Evolutionary conservation across 1,140 invertebrate genomes (phyloP), one percentile per base, ranked within the genome.

Genomic region (Drepana arcuata): DNA sequence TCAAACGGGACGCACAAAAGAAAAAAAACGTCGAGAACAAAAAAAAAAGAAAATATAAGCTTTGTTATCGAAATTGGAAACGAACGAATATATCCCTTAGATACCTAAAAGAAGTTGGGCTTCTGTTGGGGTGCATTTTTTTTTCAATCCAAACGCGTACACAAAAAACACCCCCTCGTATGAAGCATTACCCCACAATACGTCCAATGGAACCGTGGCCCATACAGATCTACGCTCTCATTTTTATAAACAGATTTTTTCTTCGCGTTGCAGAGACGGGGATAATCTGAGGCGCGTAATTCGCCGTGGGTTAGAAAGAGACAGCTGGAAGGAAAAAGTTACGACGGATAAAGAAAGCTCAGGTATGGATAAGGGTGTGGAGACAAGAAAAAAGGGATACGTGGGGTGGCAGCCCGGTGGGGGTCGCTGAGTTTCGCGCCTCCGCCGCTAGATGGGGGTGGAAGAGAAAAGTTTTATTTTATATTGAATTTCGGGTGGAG

Each of bases 61-160:
- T 70, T 77, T 77, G 73, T 81, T 74, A 78, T 78, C 70, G 68
- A 72, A 78, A 81, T 78, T 77, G 72, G 70, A 74, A 73, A 72
- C 43, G 62, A 64, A 66, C 59, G 64, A 62, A 66, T 62, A 67
- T 68, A 71, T 68, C 55, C 38, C 56, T n/a, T 74, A 74, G 59
- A 58, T 80, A 80, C 61, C 61, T 71, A 75, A 70, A 61, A 68
- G 66, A 68, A 66, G 54, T 66, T 61, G 54, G 49, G 60, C 52
- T 60, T 55, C 57, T 46, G 58, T 66, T 49, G 58, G 74, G 72
- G 71, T 75, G 66, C 62, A 64, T 51, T 75, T 75, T 75, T 72
- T 78, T 78, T 69, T 66, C 57, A 67, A 68, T 64, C 49, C 45
- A 44, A 64, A 59, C 57, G 65, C 59, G 63, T 71, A 59, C 61